Evolutionary conservation across 2,888 invertebrate genomes (phyloP).

Genomic region (Eugnorisma glareosa): DNA sequence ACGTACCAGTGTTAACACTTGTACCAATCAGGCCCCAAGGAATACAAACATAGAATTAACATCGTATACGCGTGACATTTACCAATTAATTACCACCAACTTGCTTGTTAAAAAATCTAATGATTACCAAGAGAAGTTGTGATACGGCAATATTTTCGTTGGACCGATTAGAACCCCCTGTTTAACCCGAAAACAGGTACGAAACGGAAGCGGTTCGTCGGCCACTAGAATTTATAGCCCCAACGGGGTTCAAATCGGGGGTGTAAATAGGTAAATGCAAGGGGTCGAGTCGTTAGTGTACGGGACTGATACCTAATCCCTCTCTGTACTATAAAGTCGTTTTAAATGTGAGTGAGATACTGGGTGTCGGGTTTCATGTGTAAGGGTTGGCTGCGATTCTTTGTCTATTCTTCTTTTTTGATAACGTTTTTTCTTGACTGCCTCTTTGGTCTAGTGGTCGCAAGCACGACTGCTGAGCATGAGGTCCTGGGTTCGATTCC

Average conservation of each 20-base stretch:
- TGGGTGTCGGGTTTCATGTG: not conserved
- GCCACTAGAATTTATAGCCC: conserved; percentile 77
- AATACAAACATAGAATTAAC: conserved; percentile 58
- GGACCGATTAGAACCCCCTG: conserved; percentile 73
- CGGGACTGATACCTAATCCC: conserved; percentile 53
- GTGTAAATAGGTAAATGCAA: conserved; percentile 76
- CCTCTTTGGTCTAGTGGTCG: no score
- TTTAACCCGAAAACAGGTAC: conserved; percentile 78
- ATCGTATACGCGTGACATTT: conserved; percentile 55
- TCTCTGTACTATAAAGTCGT: conserved; percentile 51
- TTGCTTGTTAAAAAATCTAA: conserved; percentile 66
- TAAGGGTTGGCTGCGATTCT: not conserved
- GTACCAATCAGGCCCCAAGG: conserved; percentile 48
- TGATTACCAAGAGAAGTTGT: conserved; percentile 72
- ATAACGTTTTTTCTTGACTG: not conserved
- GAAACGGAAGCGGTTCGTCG: conserved; percentile 86
- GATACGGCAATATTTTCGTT: conserved; percentile 76
- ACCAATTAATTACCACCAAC: conserved; percentile 60
- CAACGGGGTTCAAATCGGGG: conserved; percentile 67
- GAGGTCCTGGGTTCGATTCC: no score
- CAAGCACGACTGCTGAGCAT: no score
- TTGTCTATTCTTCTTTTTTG: no score
- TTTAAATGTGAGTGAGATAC: conserved; percentile 47
- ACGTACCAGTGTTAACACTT: conserved; percentile 52
- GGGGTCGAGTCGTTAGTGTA: conserved; percentile 65